These are phyloP conservation scores for Macaca nemestrina DNA, from an alignment of 2,113 vertebrate genomes.

Conservation along the genomic window DNA sequence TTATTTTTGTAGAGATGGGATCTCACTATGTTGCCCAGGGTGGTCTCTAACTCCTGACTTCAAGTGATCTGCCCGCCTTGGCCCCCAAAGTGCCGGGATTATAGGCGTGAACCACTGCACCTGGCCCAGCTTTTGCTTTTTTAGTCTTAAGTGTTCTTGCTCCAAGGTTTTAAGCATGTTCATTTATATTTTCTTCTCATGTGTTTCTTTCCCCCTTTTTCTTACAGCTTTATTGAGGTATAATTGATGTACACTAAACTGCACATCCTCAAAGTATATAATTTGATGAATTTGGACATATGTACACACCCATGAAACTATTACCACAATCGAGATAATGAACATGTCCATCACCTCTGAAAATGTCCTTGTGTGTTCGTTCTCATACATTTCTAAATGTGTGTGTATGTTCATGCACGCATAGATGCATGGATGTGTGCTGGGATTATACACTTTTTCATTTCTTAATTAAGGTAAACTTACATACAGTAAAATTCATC, in stretches of 20 bases:
- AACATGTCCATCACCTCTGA: background rate
- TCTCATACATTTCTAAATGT: background rate
- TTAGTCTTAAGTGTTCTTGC: background rate
- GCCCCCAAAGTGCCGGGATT: no score
- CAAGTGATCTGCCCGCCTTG: no score
- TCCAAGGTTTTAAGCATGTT: conserved; percentile 4
- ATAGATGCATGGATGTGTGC: background rate
- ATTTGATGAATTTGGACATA: background rate
- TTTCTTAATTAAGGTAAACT: conserved; percentile 20
- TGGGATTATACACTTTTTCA: background rate
- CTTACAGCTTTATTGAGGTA: background rate
- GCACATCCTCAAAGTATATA: background rate
- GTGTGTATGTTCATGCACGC: background rate
- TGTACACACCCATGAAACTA: background rate
- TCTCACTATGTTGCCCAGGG: no score
- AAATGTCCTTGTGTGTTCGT: background rate
- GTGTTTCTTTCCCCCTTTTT: background rate
- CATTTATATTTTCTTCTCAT: conserved; percentile 17
- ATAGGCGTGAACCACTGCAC: no score
- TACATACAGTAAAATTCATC: background rate
- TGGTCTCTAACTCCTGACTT: no score
- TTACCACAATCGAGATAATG: background rate
- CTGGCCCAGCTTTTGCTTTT: background rate
- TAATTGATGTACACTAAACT: background rate
- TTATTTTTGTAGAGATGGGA: no score